Conservation (phyloP, 2,797 vertebrate species). For the Dallia pectoralis region DNA sequence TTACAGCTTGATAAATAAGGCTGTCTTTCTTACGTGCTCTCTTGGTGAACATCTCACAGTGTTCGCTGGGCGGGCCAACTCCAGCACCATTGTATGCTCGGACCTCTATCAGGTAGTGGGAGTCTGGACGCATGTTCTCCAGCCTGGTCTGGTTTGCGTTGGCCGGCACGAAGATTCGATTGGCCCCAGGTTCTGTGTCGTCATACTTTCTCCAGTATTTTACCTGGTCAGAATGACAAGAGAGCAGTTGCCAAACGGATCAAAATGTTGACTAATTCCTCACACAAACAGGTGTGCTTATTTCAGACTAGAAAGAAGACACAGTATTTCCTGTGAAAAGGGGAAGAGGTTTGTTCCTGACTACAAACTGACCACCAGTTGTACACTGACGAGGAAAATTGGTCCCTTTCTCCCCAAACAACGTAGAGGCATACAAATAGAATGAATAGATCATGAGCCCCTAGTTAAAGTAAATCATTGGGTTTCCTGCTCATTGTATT, state of each 20-base stretch:
- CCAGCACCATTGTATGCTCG: slow-evolving; percentile 92
- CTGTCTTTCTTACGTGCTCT: slow-evolving; percentile 85
- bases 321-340: not conserved
- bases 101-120: slow-evolving; percentile 91
- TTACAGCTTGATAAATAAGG: no score
- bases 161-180: slow-evolving; percentile 84
- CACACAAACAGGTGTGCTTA: not conserved
- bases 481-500: no score
- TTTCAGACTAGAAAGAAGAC: not conserved
- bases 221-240: slow-evolving; percentile 71
- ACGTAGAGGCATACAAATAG: no score
- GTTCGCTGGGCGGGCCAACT: slow-evolving; percentile 86
- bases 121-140: slow-evolving; percentile 91
- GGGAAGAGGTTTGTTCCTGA: not conserved
- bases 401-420: not conserved
- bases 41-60: slow-evolving; percentile 85
- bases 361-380: not conserved
- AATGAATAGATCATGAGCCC: no score
- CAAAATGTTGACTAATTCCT: not conserved
- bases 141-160: slow-evolving; percentile 83
- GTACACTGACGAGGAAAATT: not conserved
- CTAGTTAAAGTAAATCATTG: no score
- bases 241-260: not conserved
- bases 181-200: slow-evolving; percentile 89
- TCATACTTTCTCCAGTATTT: slow-evolving; percentile 91